Base-by-base conservation (phyloP, 1,140 invertebrate genomes). In the Steinernema khuongi region DNA sequence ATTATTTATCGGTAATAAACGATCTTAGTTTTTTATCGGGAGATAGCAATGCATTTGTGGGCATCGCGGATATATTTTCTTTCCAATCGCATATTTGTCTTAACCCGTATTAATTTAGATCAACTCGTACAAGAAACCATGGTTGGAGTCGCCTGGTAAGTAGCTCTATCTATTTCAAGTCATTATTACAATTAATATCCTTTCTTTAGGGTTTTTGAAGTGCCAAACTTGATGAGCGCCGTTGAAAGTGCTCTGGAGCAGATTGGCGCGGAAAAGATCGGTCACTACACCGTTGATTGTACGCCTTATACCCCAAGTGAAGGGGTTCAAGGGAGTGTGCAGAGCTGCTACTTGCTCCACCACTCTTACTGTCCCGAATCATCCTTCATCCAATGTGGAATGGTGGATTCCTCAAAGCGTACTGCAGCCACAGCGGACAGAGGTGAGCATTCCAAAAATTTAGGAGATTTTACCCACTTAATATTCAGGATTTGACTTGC, bases 61-160 rank as follows among this genome's bases (percentile, higher is more conserved):
- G n/a, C n/a, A n/a, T n/a, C n/a, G n/a, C n/a, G n/a, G n/a, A n/a
- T n/a, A n/a, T n/a, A n/a, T n/a, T n/a, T n/a, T n/a, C n/a, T n/a
- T n/a, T n/a, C n/a, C n/a, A n/a, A n/a, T n/a, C n/a, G n/a, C n/a
- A n/a, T n/a, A n/a, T n/a, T n/a, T n/a, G n/a, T n/a, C n/a, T n/a
- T n/a, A n/a, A n/a, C n/a, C n/a, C n/a, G n/a, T n/a, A n/a, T n/a
- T n/a, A n/a, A n/a, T n/a, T n/a, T n/a, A n/a, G n/a, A n/a, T n/a
- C n/a, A n/a, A n/a, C n/a, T n/a, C 36, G 7, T 60, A 7, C 14
- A 60, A 60, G 50, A 7, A 41, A n/a, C n/a, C 36, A 60, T 60
- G 50, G 50, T 60, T 60, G 50, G 50, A 60, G 50, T 60, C 4
- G 50, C 50, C 4, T 60, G 50, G 50, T 60, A 60, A 60, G 19